phyloP scores from a whole-genome alignment of 2,888 invertebrate species.

The Hypomecis punctinalis region DNA sequence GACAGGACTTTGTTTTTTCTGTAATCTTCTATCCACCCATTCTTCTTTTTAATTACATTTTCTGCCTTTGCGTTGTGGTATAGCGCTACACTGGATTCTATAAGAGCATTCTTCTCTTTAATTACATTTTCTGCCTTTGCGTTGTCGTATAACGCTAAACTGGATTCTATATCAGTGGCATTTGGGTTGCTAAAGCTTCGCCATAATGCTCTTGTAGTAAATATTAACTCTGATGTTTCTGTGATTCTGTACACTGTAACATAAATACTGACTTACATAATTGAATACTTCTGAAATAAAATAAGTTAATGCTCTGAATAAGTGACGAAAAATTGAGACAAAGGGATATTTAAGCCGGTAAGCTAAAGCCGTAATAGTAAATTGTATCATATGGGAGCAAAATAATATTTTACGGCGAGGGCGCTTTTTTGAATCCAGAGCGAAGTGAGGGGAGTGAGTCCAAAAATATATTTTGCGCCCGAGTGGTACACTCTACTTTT shows the following conservation, averaged over 20 bases:
- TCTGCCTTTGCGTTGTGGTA: conserved; percentile 14
- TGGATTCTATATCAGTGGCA: conserved; percentile 3
- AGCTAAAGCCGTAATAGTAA: no score
- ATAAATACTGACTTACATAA: not conserved
- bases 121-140: conserved; percentile 13
- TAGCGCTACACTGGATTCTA: conserved; percentile 7
- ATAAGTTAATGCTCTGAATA: not conserved
- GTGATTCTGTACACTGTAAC: conserved; percentile 70
- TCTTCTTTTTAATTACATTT: conserved; percentile 38
- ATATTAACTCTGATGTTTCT: conserved; percentile 59
- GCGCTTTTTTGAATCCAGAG: no score
- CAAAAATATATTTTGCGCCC: no score
- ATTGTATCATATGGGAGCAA: no score
- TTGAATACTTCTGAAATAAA: no score
- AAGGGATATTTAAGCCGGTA: no score
- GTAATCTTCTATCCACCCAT: conserved; percentile 62
- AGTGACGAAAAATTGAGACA: no score
- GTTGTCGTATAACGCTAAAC: conserved; percentile 10
- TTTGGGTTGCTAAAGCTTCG: conserved; percentile 20
- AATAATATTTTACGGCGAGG: no score
- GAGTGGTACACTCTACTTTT: no score
- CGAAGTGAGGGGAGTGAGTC: no score
- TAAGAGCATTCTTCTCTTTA: conserved; percentile 40
- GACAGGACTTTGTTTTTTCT: conserved; percentile 59
- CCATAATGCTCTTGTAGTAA: conserved; percentile 62